Base-by-base conservation (phyloP, 2,797 vertebrate genomes). In the Meriones psammophilus region DNA sequence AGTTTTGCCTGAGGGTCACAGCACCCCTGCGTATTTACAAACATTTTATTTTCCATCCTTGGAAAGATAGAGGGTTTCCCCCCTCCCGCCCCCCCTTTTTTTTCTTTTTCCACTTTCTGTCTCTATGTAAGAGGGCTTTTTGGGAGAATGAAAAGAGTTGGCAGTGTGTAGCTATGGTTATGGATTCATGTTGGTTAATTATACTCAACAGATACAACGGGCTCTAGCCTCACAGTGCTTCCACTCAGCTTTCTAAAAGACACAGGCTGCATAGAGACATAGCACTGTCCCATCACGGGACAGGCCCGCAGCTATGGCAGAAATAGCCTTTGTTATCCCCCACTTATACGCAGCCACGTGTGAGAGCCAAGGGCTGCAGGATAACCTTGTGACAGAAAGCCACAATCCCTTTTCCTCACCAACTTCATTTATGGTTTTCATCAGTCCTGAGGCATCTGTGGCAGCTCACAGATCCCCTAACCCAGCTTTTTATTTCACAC, bases 401-500 rank as follows among this genome's bases (percentile, higher is more conserved):
- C n/a, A 18, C 18, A 6, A 24, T 30, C 36, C 42, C 66, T 2
- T 62, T 39, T 33, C 30, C 84, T 81, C 58, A 58, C 71, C 89
- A 83, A 7, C 86, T 71, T 89, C 69, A 30, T 73, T 6, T 91
- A 85, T 87, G 94, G 91, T 95, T 98, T 96, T 89, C 94, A 95
- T 97, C 89, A 94, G 50, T 62, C 36, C 79, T 3, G 54, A 94
- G 80, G 69, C 84, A 80, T 88, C 77, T 86, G 76, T 46, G n/a
- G 62, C 76, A 85, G 71, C 60, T 83, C 3, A 2, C 81, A 97
- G 81, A 85, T 93, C 39, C 80, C 68, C 92, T 33, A n/a, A 71
- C 66, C 22, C 42, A 84, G 92, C 91, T 66, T 96, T 97, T 96
- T 94, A 74, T 96, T 97, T 68, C 66, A 92, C 39, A 95, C 91